Base-by-base conservation (phyloP, 2,888 invertebrate species). In the Erebia ligea region DNA sequence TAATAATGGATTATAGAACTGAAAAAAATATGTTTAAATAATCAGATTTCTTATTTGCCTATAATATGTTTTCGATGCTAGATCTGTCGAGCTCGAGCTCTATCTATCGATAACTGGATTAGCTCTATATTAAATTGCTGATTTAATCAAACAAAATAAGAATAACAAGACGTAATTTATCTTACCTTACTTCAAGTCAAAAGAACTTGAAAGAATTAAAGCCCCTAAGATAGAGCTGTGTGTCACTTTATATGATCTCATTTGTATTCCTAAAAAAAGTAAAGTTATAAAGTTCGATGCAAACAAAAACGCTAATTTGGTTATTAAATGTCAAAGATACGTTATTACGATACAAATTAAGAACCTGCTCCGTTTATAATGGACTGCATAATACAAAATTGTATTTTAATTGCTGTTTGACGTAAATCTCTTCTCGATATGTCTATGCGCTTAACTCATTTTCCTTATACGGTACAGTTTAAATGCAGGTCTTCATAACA, bases 401-500 rank as follows among this genome's bases (percentile, higher is more conserved):
- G 58, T 57, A 15, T 67, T 58, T 67, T 67, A 67, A 67, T 67
- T 58, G 57, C 67, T 67, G 15, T 45, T 75, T 73, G 71, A 58
- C 73, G 70, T 70, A 73, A 71, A 73, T 71, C 56, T 64, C n/a
- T 70, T 70, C 62, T 48, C 69, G 69, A 71, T 63, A 68, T 58
- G 67, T 69, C 62, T 63, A 72, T 74, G 69, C 70, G 72, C 73
- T 73, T 77, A 75, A 75, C 76, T 75, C 69, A 69, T 71, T 76
- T 76, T 74, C 76, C 78, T 75, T 78, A 75, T 77, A 76, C 64
- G 73, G 76, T 68, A 72, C 71, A 59, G 73, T 73, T 71, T 70
- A 71, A 73, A 54, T 73, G 69, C 70, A 74, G 73, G 73, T 73
- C 78, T 78, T 81, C 80, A 80, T 80, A 78, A 78, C 77, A 72